Base-by-base conservation (phyloP, 2,113 vertebrate species). In the Caranx melampygus region DNA sequence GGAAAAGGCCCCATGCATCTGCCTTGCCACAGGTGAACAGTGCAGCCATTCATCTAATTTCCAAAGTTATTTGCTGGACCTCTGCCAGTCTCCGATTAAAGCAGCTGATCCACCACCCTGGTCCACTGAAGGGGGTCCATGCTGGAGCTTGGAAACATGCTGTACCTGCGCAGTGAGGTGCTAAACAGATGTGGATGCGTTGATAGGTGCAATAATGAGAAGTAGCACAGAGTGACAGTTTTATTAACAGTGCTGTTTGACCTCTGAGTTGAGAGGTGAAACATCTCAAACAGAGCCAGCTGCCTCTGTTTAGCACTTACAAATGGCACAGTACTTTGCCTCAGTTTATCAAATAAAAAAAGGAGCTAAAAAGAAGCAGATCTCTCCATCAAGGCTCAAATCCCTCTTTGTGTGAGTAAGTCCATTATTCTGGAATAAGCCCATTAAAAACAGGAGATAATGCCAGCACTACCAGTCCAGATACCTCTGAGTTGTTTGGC, bases 11-110 rank as follows among this genome's bases (percentile, higher is more conserved):
- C 12, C 45, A 44, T 45, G 9, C 45, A 42, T 72, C 81, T 82
- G 76, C 66, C 55, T 82, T 21, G 54, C 78, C 65, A 55, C 75
- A 83, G 87, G 75, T 87, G 73, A 87, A 91, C 88, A 90, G 87
- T 75, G 83, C 49, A 74, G 75, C 76, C 75, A 86, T 88, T 91
- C 79, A 94, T 70, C 76, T 78, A 5, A 4, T 62, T 66, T 66
- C 87, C 84, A 70, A 79, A 88, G 82, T 79, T 89, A 85, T 84
- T 81, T 59, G 57, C 75, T 88, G 87, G 89, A 85, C 51, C 21
- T 65, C 59, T 68, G 86, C 91, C 86, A 87, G 76, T 34, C 60
- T 14, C 58, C 49, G 79, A 85, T 87, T 86, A 81, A 65, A 81
- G 85, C 72, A 57, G 3, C 76, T 63, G 66, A 82, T 81, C 85